Base-by-base conservation (phyloP, 2,113 vertebrate genomes). In the Poecilia latipinna region DNA sequence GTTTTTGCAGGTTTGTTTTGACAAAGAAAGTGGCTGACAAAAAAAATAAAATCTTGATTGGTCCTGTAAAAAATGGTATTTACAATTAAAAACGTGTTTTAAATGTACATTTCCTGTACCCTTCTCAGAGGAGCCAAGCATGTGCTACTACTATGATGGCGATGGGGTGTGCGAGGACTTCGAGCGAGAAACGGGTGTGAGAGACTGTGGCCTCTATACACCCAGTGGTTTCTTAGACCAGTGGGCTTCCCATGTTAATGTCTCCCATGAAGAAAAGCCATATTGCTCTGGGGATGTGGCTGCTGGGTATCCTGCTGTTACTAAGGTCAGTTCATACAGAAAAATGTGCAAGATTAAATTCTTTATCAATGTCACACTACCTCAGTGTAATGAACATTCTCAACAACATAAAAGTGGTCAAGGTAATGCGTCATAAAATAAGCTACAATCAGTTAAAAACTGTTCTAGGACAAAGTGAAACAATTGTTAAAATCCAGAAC, bases 111-210 rank as follows among this genome's bases (percentile, higher is more conserved):
- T 54, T 60, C 24, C 4, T 74, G 44, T 65, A 22, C 4, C 75
- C 4, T 81, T 57, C 63, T 57, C 28, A 99, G 98, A 96, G 80
- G 96, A 97, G 75, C 98, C 98, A 57, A 99, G 97, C 91, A 94
- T 96, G 79, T 99, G 98, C 82, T 99, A 99, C 85, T 98, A 97
- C 92, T 98, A 98, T 0, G 97, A 99, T 0, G 98, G 98, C 0
- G 98, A 99, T 7, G 98, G 98, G 1, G 94, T 99, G 51, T 99
- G 98, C 63, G 98, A 99, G 83, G 98, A 99, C 82, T 99, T 99
- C 84, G 98, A 99, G 85, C 94, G 94, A 68, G 96, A 96, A 94
- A 97, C 96, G 3, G 97, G 97, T 63, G 96, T 98, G 83, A 96
- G 95, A 74, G 98, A 99, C 91, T 99, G 98, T 32, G 98, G 98